Evolutionary conservation across 2,113 vertebrate genomes (phyloP).

Genomic region (Seriola quinqueradiata): DNA sequence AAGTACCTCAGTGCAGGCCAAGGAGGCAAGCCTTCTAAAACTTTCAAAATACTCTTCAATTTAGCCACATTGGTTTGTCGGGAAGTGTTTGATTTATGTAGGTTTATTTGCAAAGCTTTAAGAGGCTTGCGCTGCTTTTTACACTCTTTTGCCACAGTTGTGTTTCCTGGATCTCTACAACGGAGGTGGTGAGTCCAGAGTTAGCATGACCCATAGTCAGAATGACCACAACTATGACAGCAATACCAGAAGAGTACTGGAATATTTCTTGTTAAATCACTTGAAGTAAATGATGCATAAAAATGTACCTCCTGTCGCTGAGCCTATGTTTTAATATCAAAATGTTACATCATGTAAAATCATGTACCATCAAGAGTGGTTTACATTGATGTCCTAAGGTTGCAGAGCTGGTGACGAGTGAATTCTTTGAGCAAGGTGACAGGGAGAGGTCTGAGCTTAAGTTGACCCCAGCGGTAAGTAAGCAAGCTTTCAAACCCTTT

Average conservation of each 20-base stretch:
- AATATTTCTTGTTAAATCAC: no score
- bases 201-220: neutral
- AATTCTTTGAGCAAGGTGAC: conserved; percentile 99
- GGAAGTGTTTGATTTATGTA: conserved; percentile 12
- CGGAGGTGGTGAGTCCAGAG: neutral
- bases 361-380: no score
- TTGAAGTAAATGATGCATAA: neutral
- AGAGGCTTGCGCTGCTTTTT: neutral
- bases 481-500: neutral
- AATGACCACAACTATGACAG: neutral
- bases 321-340: neutral
- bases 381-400: conserved; percentile 84
- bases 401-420: conserved; percentile 97
- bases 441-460: conserved; percentile 96
- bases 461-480: conserved; percentile 94
- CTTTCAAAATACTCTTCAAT: neutral
- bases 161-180: neutral
- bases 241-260: neutral
- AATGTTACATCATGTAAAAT: neutral
- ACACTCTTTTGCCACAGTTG: neutral
- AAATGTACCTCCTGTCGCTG: neutral
- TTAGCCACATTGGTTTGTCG: neutral
- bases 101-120: conserved; percentile 8
- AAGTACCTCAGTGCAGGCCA: no score
- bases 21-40: no score